Evolutionary conservation across 2,113 vertebrate genomes (phyloP).

Genomic region (Stomatorhinus ivindoensis): DNA sequence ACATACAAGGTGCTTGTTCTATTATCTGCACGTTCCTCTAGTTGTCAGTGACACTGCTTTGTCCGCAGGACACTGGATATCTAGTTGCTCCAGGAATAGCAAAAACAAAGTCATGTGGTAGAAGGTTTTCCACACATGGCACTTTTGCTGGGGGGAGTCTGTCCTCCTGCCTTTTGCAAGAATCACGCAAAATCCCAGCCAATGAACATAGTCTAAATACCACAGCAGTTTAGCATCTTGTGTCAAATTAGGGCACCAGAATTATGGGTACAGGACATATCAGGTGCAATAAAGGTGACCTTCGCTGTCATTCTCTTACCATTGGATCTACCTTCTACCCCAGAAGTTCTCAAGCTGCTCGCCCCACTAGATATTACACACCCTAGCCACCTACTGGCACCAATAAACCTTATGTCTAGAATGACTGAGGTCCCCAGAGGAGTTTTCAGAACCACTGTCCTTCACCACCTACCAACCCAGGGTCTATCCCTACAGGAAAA

Average conservation of each 20-base stretch:
- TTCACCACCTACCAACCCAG: background rate
- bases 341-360: background rate
- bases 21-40: background rate
- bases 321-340: background rate
- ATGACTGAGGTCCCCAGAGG: background rate
- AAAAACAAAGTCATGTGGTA: constrained; percentile 8
- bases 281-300: background rate
- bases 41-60: background rate
- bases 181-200: background rate
- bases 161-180: background rate
- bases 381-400: background rate
- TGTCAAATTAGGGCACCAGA: background rate
- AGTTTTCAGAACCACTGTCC: background rate
- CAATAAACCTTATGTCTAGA: background rate
- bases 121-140: background rate
- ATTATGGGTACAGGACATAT: background rate
- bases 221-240: background rate
- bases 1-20: constrained; percentile 6
- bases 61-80: background rate
- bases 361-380: background rate
- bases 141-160: background rate
- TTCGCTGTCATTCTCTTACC: background rate
- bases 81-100: constrained; percentile 9
- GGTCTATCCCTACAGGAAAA: background rate
- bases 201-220: background rate